Conservation (phyloP, 2,113 vertebrate genomes). For the Psittacus erithacus region DNA sequence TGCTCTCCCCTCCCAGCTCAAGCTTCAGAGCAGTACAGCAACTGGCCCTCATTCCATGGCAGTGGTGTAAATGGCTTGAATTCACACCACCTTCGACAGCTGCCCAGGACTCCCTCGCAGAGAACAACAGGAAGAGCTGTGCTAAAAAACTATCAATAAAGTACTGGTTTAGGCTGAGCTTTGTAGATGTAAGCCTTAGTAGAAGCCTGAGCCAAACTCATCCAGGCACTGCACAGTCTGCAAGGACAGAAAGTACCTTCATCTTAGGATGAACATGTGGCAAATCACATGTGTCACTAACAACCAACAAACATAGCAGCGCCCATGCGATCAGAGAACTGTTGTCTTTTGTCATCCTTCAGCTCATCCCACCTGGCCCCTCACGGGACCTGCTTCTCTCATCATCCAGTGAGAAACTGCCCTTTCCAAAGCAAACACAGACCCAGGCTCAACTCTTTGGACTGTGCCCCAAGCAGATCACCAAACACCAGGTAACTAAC, state of each 20-base stretch:
- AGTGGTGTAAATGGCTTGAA: not conserved
- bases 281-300: not conserved
- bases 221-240: not conserved
- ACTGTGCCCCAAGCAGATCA: not conserved
- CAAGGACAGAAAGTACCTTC: not conserved
- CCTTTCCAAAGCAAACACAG: not conserved
- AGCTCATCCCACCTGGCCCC: not conserved
- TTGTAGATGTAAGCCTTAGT: not conserved
- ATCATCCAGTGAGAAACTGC: not conserved
- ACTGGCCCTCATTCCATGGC: not conserved
- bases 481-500: not conserved
- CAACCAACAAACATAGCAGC: not conserved
- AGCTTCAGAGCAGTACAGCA: accelerated
- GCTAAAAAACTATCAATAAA: not conserved
- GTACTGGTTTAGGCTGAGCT: not conserved
- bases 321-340: not conserved
- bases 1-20: accelerated
- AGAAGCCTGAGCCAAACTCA: not conserved
- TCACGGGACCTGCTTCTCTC: not conserved
- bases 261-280: not conserved
- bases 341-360: not conserved
- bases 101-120: not conserved
- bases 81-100: not conserved
- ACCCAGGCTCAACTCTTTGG: not conserved
- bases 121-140: not conserved